Conservation (phyloP, 2,888 invertebrate genomes). For the Minunthozetes semirufus region DNA sequence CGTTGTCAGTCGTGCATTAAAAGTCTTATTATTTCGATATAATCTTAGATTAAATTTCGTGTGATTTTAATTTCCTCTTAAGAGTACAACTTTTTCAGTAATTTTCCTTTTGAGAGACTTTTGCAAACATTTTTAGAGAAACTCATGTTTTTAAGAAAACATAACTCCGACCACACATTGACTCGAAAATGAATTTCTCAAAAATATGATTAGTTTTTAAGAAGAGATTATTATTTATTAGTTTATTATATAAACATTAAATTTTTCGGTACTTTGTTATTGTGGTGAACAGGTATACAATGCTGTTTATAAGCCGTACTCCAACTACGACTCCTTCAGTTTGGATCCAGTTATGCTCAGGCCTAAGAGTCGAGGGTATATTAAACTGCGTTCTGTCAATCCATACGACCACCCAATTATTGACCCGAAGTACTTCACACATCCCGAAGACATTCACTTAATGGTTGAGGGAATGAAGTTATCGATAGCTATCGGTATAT, state of each 20-base stretch:
- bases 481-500: slow-evolving; percentile 60
- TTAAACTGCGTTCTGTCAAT: slow-evolving; percentile 53
- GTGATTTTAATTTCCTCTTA: slow-evolving; percentile 15
- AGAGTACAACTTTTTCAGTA: not conserved
- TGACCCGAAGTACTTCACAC: slow-evolving; percentile 83
- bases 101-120: not conserved
- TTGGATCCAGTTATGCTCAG: slow-evolving; percentile 43
- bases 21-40: not conserved
- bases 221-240: slow-evolving; percentile 9
- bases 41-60: slow-evolving; percentile 11
- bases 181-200: not conserved
- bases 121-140: not conserved
- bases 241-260: not conserved
- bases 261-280: not conserved
- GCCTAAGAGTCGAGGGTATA: slow-evolving; percentile 42
- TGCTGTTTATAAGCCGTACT: slow-evolving; percentile 26
- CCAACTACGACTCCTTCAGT: slow-evolving; percentile 36
- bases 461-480: slow-evolving; percentile 59
- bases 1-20: slow-evolving; percentile 6
- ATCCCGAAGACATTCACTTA: slow-evolving; percentile 67
- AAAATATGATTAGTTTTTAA: not conserved
- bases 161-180: slow-evolving; percentile 3
- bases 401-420: slow-evolving; percentile 81
- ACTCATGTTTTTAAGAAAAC: not conserved
- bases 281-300: not conserved